phyloP scores from a whole-genome alignment of 2,797 vertebrate species.

The Choloepus didactylus region DNA sequence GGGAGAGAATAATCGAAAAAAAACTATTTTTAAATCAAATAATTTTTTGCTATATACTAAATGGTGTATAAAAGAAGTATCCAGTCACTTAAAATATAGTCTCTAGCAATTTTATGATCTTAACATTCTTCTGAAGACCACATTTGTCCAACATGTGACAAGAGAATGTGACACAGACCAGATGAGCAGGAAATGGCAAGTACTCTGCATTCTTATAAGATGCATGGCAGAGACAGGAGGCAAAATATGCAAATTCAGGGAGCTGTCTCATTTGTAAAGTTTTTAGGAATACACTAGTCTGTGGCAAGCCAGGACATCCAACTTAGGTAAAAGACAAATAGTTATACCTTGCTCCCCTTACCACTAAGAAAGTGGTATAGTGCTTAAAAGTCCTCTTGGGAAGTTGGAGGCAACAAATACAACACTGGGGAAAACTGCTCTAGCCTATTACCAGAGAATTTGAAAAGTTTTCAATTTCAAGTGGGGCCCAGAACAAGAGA shows the following conservation, averaged over 20 bases:
- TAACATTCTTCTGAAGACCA: background rate
- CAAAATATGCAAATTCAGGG: background rate
- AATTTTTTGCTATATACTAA: background rate
- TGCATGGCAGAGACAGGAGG: background rate
- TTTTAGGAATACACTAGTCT: background rate
- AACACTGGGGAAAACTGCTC: background rate
- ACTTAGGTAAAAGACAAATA: background rate
- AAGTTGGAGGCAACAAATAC: background rate
- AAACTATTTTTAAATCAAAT: background rate
- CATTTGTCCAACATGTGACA: background rate
- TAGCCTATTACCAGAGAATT: background rate
- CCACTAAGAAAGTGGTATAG: background rate
- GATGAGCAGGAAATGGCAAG: background rate
- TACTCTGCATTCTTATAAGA: background rate
- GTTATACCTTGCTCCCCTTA: background rate
- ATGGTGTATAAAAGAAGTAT: conserved; percentile 2
- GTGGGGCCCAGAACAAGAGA: background rate
- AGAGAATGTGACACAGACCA: background rate
- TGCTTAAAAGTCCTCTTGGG: background rate
- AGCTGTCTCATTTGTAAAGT: background rate
- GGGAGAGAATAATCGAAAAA: background rate
- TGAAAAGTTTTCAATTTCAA: background rate
- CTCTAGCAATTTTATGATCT: background rate
- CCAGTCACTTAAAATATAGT: background rate
- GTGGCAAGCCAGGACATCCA: background rate